Base-by-base conservation (phyloP, 2,888 invertebrate genomes). In the Drosophila nigritarsus region DNA sequence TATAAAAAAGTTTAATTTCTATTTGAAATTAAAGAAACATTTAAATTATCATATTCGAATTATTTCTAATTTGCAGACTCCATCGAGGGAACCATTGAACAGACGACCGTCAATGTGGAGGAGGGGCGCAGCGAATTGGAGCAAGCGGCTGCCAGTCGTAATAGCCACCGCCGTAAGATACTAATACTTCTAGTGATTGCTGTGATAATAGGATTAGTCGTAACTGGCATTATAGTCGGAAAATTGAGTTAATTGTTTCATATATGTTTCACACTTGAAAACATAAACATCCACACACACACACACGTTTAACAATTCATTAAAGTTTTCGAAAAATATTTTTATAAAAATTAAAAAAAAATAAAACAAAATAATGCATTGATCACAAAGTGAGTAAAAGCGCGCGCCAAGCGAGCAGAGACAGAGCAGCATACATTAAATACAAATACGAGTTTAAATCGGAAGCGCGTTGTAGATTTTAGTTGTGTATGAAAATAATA, bases 131-230 rank as follows among this genome's bases (percentile, higher is more conserved):
- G 95, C 75, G 96, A 98, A 87, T 92, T 98, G 49, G 94, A 95
- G n/a, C 97, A 97, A 92, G 98, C 98, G 24, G 95, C 96, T 38
- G 94, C 95, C 82, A 96, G 97, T 93, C 96, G 97, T 93, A 96
- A 96, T 92, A 95, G 94, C 91, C 96, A 96, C 92, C 94, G 97
- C 65, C 95, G 95, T 91, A 96, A 96, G 94, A 94, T 97, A 92
- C 95, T 96, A 91, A 95, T 96, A 82, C 94, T 97, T 77, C 94
- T 95, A 82, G 91, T 95, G 64, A 95, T 97, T 80, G 96, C 95
- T 63, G 91, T 95, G 75, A 94, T 97, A 80, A 92, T 96, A 87
- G 95, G 94, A 68, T 95, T 95, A 80, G 93, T 97, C 83, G 94
- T 97, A 88, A 94, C 96, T 69, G 95, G 95, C 58, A 94, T 97